Conservation (phyloP, 1,140 invertebrate genomes). For the Calephelis virginiensis region DNA sequence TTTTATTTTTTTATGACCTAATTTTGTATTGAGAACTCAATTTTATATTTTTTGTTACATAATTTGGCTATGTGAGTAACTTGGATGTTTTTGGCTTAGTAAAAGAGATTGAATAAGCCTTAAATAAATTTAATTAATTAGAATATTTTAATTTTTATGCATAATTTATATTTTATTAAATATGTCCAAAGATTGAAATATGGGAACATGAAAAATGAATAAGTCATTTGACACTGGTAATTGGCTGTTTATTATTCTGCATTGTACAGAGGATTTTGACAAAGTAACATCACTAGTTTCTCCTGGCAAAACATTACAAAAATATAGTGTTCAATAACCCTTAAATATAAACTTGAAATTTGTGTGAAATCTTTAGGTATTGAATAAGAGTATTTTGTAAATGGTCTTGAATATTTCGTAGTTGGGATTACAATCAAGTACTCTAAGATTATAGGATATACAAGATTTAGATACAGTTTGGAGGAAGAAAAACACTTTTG, state of each 20-base stretch:
- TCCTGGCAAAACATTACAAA: not conserved
- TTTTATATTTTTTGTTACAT: slow-evolving; percentile 10
- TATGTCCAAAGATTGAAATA: slow-evolving; percentile 9
- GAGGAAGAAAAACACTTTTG: no score
- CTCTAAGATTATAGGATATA: no score
- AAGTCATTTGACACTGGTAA: not conserved
- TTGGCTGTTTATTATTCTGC: not conserved
- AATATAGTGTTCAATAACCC: not conserved
- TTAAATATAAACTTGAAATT: no score
- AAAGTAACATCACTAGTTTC: no score
- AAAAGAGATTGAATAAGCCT: not conserved
- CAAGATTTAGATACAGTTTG: no score
- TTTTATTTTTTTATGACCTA: slow-evolving; percentile 18
- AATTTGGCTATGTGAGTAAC: not conserved
- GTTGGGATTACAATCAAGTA: no score
- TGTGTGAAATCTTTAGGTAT: no score
- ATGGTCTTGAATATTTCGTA: no score
- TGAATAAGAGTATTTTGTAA: no score
- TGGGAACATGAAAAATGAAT: slow-evolving; percentile 5
- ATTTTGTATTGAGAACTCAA: not conserved
- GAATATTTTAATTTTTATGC: slow-evolving; percentile 7
- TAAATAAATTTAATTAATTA: not conserved
- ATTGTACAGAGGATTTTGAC: not conserved
- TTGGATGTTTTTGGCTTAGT: not conserved
- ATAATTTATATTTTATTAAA: slow-evolving; percentile 5